Percentiles rank a stretch among this genome's conserved stretches.
These are phyloP conservation scores for Mugil cephalus DNA, from an alignment of 2,113 vertebrate genomes.

Conservation along the genomic window DNA sequence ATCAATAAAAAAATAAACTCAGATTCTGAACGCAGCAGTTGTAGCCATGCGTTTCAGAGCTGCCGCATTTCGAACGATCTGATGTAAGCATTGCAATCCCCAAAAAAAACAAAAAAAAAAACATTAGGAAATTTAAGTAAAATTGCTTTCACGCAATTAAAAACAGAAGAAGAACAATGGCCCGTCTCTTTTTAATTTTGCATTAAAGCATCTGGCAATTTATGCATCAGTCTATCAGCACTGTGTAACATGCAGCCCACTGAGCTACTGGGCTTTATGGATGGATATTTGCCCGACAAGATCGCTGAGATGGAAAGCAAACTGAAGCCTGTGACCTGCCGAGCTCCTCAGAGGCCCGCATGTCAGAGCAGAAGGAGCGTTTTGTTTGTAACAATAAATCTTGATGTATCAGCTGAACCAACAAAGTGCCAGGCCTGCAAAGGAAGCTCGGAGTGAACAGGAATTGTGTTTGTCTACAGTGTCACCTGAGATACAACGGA, in stretches of 20 bases:
- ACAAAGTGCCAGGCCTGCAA: conserved; percentile 8
- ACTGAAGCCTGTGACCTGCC: background rate
- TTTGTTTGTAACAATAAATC: conserved; percentile 25
- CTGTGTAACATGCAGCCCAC: background rate
- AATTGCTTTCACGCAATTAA: background rate
- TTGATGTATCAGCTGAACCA: conserved; percentile 19
- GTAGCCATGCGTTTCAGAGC: conserved; percentile 14
- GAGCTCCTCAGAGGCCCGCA: too few relatives aligned
- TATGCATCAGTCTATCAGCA: background rate
- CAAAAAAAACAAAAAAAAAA: background rate
- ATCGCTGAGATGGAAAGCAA: conserved; percentile 2
- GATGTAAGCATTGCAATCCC: too few relatives aligned
- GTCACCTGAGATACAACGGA: conserved; percentile 41
- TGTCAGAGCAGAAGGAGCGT: conserved; percentile 6
- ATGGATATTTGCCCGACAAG: conserved; percentile 20
- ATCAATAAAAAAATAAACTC: conserved; percentile 43
- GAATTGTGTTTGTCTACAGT: conserved; percentile 10
- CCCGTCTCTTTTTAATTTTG: background rate
- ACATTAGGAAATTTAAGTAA: background rate
- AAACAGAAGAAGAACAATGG: background rate
- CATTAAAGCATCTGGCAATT: background rate
- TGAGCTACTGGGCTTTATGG: background rate
- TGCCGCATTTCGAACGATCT: conserved; percentile 14
- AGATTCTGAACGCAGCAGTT: background rate
- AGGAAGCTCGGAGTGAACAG: conserved; percentile 38